Evolutionary conservation across 2,888 invertebrate genomes (phyloP).

Genomic region (Hirtodrosophila cameraria): DNA sequence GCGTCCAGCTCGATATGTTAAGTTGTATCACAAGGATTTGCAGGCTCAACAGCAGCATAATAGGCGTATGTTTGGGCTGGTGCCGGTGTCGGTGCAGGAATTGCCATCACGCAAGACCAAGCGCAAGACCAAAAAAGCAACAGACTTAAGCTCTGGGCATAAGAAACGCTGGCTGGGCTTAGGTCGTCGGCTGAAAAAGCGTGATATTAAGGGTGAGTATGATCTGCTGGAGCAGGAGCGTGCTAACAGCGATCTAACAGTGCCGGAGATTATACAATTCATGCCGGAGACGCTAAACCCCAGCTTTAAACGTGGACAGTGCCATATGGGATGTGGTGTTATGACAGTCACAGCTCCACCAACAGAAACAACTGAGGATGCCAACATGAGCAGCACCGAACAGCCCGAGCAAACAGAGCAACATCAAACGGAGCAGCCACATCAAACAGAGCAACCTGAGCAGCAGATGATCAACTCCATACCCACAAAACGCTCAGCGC

Average conservation of each 20-base stretch:
- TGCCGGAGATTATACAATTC: constrained; percentile 83
- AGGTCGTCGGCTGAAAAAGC: constrained; percentile 66
- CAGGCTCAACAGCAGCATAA: constrained; percentile 42
- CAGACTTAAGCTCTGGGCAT: constrained; percentile 1
- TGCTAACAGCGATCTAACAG: constrained; percentile 73
- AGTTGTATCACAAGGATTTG: constrained; percentile 73
- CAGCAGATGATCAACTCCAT: constrained; percentile 32
- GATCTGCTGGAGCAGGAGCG: constrained; percentile 80
- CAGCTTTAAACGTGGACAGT: constrained; percentile 77
- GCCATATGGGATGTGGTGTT: constrained; percentile 70
- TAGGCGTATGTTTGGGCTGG: constrained; percentile 36
- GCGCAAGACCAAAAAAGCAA: constrained; percentile 61
- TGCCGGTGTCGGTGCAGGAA: neutral
- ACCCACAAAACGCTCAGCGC: constrained; percentile 46
- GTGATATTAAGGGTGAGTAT: constrained; percentile 82
- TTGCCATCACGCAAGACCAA: constrained; percentile 31
- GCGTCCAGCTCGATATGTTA: constrained; percentile 71
- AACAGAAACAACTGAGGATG: constrained; percentile 6
- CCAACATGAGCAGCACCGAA: constrained; percentile 11
- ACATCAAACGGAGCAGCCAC: neutral
- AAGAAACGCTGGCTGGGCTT: constrained; percentile 33
- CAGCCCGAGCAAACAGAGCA: constrained; percentile 5
- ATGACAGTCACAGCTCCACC: constrained; percentile 28
- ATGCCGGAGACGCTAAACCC: constrained; percentile 82
- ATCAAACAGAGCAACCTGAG: constrained; percentile 1